Evolutionary conservation across 2,888 invertebrate species (phyloP).

Genomic region (Pachycephus smyrnensis): DNA sequence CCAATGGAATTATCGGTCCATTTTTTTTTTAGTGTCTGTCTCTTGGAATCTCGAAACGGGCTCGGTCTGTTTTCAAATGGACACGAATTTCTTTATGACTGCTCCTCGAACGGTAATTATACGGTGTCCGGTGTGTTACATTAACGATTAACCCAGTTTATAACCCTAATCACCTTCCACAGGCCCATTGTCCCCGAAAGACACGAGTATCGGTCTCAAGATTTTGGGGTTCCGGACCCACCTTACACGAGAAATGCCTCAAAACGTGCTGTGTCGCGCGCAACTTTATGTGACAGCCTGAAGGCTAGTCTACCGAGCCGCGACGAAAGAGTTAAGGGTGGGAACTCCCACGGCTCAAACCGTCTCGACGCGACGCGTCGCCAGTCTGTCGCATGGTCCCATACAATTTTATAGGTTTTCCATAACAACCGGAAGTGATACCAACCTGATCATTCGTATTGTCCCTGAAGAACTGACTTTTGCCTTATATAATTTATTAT

Average conservation of each 20-base stretch:
- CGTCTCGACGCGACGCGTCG: neutral
- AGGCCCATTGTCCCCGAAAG: conserved; percentile 2
- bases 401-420: neutral
- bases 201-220: conserved; percentile 4
- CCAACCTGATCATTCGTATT: neutral
- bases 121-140: conserved; percentile 10
- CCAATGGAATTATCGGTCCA: neutral
- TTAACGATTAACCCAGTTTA: conserved; percentile 24
- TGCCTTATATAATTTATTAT: neutral
- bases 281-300: conserved; percentile 21
- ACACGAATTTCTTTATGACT: conserved; percentile 16
- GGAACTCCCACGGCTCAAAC: conserved; percentile 2
- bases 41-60: neutral
- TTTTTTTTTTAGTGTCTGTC: neutral
- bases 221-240: neutral
- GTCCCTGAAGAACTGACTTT: neutral
- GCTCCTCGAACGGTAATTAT: conserved; percentile 17
- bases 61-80: neutral
- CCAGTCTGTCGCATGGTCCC: neutral
- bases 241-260: conserved; percentile 20
- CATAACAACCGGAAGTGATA: neutral
- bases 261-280: conserved; percentile 9
- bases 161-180: conserved; percentile 13
- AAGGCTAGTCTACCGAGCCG: neutral
- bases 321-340: conserved; percentile 8